Evolutionary conservation across 2,888 invertebrate species (phyloP).

Genomic region (Aspidiotus destructor): DNA sequence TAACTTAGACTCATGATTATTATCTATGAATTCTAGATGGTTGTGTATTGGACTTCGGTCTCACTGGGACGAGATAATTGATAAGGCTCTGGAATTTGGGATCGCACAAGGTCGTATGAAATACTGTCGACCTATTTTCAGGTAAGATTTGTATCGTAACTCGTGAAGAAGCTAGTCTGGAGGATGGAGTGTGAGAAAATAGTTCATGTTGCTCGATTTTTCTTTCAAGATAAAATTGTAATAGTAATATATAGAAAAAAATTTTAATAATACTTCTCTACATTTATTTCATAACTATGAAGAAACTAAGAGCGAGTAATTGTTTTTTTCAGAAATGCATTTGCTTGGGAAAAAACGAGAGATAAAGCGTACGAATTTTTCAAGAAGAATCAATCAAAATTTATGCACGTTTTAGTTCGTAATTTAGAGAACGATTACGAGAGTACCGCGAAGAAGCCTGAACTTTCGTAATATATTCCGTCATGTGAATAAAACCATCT

Average conservation of each 20-base stretch:
- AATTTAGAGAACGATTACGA: conserved; percentile 19
- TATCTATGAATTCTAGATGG: conserved; percentile 50
- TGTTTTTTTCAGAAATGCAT: conserved; percentile 52
- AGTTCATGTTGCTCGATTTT: no score
- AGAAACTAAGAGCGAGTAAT: no score
- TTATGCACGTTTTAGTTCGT: conserved; percentile 62
- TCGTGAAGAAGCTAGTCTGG: no score
- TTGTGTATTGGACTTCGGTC: conserved; percentile 66
- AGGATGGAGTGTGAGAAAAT: no score
- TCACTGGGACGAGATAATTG: conserved; percentile 56
- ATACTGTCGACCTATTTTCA: conserved; percentile 76
- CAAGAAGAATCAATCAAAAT: conserved; percentile 54
- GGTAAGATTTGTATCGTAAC: conserved; percentile 42
- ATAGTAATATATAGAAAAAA: no score
- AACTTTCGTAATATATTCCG: no score
- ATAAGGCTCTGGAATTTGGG: conserved; percentile 63
- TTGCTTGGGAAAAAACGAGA: conserved; percentile 64
- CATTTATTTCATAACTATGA: no score
- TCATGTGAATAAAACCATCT: neutral
- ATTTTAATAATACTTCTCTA: no score
- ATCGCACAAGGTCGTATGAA: conserved; percentile 84
- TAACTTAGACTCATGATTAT: no score
- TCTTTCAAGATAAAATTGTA: no score
- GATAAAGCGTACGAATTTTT: conserved; percentile 62
- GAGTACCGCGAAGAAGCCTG: conserved; percentile 7